phyloP scores from a whole-genome alignment of 2,888 invertebrate genomes.

The Drosophila formosana region DNA sequence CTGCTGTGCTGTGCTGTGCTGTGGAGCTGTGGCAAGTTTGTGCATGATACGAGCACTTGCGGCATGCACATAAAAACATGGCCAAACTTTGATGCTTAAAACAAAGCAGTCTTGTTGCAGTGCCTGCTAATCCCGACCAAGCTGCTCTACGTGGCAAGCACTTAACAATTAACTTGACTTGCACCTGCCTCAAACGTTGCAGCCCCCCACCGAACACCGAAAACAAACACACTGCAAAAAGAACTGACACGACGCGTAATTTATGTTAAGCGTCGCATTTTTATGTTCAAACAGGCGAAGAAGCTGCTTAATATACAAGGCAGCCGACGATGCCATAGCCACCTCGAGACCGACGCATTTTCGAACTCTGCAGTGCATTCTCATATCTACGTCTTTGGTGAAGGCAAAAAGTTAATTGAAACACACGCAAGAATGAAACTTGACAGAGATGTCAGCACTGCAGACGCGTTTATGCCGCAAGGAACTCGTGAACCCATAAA shows the following conservation, averaged over 20 bases:
- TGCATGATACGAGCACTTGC: conserved; percentile 43
- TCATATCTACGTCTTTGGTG: conserved; percentile 59
- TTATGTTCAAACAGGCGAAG: conserved; percentile 79
- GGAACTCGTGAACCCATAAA: background rate
- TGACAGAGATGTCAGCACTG: conserved; percentile 49
- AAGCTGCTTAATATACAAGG: conserved; percentile 75
- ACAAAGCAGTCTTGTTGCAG: conserved; percentile 26
- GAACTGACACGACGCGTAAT: conserved; percentile 71
- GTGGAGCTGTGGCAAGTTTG: conserved; percentile 64
- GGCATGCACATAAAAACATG: conserved; percentile 48
- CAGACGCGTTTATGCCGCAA: conserved; percentile 47
- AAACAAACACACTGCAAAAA: conserved; percentile 25
- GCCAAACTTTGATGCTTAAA: conserved; percentile 65
- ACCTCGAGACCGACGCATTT: conserved; percentile 38
- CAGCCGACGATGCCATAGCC: conserved; percentile 16
- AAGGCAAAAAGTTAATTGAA: conserved; percentile 80
- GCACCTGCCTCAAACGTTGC: conserved; percentile 57
- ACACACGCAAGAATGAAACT: conserved; percentile 71
- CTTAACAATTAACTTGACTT: conserved; percentile 78
- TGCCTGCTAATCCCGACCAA: conserved; percentile 65
- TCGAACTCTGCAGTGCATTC: conserved; percentile 39
- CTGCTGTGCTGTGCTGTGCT: conserved; percentile 1
- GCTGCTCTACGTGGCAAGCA: conserved; percentile 57
- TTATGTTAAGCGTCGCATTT: conserved; percentile 80
- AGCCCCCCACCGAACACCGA: conserved; percentile 4